Base-by-base conservation (phyloP, 2,797 vertebrate species). In the Coracias cyanogaster region DNA sequence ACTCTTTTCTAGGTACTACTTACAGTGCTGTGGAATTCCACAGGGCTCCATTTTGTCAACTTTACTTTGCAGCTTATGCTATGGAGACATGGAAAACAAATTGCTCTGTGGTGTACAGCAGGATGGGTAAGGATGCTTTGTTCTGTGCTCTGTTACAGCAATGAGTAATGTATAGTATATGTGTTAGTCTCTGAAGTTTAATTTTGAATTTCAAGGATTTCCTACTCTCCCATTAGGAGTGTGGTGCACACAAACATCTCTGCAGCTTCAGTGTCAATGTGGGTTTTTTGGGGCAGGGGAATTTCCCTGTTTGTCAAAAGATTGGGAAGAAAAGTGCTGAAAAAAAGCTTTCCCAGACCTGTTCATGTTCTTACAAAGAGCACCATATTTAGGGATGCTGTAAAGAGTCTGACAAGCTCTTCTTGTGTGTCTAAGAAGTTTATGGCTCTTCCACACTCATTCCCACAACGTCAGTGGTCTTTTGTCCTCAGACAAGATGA, bases 11-110 rank as follows among this genome's bases (percentile, higher is more conserved):
- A 99, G 99, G 92, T 98, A 95, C 48, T 99, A 99, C 57, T 82
- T 98, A 66, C 99, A 99, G 96, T 96, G 98, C 85, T 97, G 97
- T 96, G 99, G 99, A 79, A 98, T 99, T 96, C 99, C 99, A 4
- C 99, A 99, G 96, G 99, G 99, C 16, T 99, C 98, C 2, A 97
- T 98, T 6, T 98, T 99, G 73, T 99, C 99, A 65, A 98, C 98
- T 9, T 97, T 99, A 91, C 98, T 99, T 49, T 99, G 99, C 97
- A 99, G 98, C 51, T 97, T 99, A 54, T 99, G 98, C 96, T 99
- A 99, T 3, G 99, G 99, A 45, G 98, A 99, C 97, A 99, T 99
- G 99, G 99, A 99, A 96, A 99, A 98, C 49, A 78, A 82, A 49
- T 92, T 99, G 45, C 97, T 99, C 21, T 60, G 82, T 41, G 96